These are phyloP conservation scores for Camponotus fellah DNA, from an alignment of 2,888 invertebrate species.

Conservation along the genomic window DNA sequence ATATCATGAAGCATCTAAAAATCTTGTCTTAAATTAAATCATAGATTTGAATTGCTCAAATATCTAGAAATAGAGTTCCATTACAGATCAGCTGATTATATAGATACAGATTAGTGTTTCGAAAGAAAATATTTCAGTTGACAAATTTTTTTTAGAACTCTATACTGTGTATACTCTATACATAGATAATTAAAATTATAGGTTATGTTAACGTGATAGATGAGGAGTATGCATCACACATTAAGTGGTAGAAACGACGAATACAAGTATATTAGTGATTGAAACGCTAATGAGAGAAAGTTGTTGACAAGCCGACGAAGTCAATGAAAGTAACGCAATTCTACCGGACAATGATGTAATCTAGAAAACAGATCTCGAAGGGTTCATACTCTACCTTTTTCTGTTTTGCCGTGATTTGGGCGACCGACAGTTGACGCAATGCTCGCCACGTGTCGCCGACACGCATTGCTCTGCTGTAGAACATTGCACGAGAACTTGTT, in stretches of 20 bases:
- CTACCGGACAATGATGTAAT: slow-evolving; percentile 81
- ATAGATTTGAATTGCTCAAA: neutral
- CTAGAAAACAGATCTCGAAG: slow-evolving; percentile 1
- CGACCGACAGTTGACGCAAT: slow-evolving; percentile 75
- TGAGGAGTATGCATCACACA: neutral
- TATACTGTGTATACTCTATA: neutral
- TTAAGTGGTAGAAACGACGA: neutral
- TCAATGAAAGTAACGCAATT: neutral
- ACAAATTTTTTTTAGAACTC: neutral
- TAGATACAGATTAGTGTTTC: neutral
- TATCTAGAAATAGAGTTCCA: neutral
- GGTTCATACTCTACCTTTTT: slow-evolving; percentile 79
- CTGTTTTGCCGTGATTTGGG: slow-evolving; percentile 74
- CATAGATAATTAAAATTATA: slow-evolving; percentile 32
- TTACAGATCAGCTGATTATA: neutral
- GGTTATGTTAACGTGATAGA: slow-evolving; percentile 51
- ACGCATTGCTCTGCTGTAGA: slow-evolving; percentile 75
- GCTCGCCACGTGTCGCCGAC: slow-evolving; percentile 76
- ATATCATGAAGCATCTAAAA: neutral
- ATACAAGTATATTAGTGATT: neutral
- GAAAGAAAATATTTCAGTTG: neutral
- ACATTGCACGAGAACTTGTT: slow-evolving; percentile 75
- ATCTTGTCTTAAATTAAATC: neutral
- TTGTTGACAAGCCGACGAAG: neutral
- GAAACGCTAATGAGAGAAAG: neutral